phyloP scores from a whole-genome alignment of 2,797 vertebrate species.

The Pangasius sanitwongsei region DNA sequence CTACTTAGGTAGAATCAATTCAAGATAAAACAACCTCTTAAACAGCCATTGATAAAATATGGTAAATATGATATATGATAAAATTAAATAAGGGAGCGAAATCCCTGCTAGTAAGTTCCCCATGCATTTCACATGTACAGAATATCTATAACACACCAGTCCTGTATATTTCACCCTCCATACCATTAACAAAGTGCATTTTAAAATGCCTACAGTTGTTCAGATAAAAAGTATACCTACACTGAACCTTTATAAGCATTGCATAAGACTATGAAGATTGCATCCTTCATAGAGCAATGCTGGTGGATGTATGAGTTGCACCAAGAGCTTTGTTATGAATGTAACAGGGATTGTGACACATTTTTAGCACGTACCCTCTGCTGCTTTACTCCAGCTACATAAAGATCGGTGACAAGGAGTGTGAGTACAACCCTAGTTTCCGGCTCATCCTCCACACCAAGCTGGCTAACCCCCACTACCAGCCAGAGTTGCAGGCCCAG shows the following conservation, averaged over 20 bases:
- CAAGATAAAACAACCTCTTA: background rate
- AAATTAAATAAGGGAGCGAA: background rate
- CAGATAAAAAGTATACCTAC: background rate
- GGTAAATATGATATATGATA: too few relatives aligned
- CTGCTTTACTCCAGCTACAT: slow-evolving; percentile 73
- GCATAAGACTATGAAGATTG: too few relatives aligned
- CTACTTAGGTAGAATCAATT: background rate
- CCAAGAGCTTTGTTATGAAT: background rate
- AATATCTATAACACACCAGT: background rate
- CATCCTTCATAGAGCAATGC: background rate
- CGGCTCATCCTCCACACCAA: slow-evolving; percentile 95
- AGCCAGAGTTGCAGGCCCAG: slow-evolving; percentile 95
- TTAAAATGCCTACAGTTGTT: background rate
- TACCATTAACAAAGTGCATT: background rate
- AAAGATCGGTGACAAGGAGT: slow-evolving; percentile 94
- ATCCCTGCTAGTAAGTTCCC: background rate
- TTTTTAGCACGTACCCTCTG: background rate
- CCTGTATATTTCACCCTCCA: background rate
- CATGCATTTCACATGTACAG: background rate
- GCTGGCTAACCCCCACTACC: slow-evolving; percentile 93
- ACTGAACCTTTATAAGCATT: too few relatives aligned
- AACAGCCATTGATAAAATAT: background rate
- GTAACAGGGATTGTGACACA: background rate
- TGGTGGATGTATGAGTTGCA: background rate
- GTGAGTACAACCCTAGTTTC: slow-evolving; percentile 87